A percentile compares a stretch with the other conserved stretches of the same genome.
Evolutionary conservation across 1,140 invertebrate species (phyloP).

Genomic region (Drosophila mauritiana): DNA sequence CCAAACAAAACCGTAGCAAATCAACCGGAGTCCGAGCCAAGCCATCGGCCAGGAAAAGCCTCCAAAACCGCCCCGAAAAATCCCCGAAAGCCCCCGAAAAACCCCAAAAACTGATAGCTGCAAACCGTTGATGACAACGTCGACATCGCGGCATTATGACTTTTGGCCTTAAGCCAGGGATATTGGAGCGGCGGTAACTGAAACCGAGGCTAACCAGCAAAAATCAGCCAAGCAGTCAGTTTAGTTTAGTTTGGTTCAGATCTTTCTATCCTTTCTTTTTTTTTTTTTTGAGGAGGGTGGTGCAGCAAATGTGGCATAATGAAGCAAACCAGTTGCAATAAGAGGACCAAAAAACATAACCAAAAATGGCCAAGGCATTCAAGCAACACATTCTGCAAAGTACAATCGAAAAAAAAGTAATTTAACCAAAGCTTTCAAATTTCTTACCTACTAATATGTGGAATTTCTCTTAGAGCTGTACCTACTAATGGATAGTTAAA

Average conservation of each 20-base stretch:
- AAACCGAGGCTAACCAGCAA: slow-evolving; percentile 51
- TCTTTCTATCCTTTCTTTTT: slow-evolving; percentile 8
- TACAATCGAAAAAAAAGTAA: background rate
- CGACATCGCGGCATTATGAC: slow-evolving; percentile 66
- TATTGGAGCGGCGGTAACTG: slow-evolving; percentile 42
- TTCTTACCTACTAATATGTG: too few species aligned
- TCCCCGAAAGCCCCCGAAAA: slow-evolving; percentile 1
- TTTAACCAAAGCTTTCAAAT: too few species aligned
- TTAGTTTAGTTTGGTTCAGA: slow-evolving; percentile 42
- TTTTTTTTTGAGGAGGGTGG: background rate
- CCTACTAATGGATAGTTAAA: too few species aligned
- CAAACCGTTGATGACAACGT: slow-evolving; percentile 59
- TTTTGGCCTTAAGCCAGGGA: slow-evolving; percentile 63
- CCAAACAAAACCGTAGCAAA: slow-evolving; percentile 37
- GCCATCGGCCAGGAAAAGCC: slow-evolving; percentile 8
- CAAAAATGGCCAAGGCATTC: slow-evolving; percentile 7
- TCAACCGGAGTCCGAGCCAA: slow-evolving; percentile 31
- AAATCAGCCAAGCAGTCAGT: slow-evolving; percentile 57
- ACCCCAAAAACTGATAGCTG: slow-evolving; percentile 9
- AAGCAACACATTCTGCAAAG: background rate
- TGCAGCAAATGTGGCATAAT: slow-evolving; percentile 61
- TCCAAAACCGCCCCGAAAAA: background rate
- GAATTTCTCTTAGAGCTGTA: too few species aligned
- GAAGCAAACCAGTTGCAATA: slow-evolving; percentile 46
- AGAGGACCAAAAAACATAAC: slow-evolving; percentile 46